phyloP scores from a whole-genome alignment of 2,888 invertebrate species.

The Dendrolimus houi region DNA sequence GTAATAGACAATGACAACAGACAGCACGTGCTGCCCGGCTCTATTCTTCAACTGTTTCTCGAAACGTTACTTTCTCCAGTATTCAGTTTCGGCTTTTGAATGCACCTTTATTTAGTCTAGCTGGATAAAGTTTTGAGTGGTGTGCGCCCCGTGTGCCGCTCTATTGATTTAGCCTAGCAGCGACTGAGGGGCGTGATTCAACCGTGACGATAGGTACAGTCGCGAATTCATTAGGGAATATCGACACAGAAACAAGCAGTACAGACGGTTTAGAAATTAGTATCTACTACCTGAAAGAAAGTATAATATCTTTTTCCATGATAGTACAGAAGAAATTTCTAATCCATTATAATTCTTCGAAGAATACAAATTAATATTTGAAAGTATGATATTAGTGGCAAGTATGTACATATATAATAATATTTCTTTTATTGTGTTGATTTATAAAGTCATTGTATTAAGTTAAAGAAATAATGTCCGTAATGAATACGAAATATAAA shows the following conservation, averaged over 20 bases:
- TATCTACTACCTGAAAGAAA: too few species aligned
- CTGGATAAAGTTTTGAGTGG: conserved; percentile 27
- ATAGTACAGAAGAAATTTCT: too few species aligned
- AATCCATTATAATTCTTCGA: too few species aligned
- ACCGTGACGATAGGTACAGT: conserved; percentile 33
- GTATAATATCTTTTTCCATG: too few species aligned
- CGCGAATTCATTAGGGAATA: conserved; percentile 24
- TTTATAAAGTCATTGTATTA: too few species aligned
- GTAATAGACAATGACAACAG: background rate
- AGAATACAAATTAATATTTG: too few species aligned
- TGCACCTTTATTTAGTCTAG: conserved; percentile 26
- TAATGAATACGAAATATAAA: too few species aligned
- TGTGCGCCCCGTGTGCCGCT: conserved; percentile 28
- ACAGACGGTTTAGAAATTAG: background rate
- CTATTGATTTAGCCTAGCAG: conserved; percentile 53
- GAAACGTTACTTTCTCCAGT: conserved; percentile 8
- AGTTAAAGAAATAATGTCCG: too few species aligned
- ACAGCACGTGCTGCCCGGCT: background rate
- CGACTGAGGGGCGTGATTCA: conserved; percentile 59
- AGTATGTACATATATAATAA: too few species aligned
- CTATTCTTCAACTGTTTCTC: background rate
- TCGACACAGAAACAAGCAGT: background rate
- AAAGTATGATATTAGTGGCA: too few species aligned
- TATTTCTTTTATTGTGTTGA: too few species aligned
- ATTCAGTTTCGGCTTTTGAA: conserved; percentile 18